phyloP scores from a whole-genome alignment of 2,888 invertebrate genomes.

The Carcina quercana region DNA sequence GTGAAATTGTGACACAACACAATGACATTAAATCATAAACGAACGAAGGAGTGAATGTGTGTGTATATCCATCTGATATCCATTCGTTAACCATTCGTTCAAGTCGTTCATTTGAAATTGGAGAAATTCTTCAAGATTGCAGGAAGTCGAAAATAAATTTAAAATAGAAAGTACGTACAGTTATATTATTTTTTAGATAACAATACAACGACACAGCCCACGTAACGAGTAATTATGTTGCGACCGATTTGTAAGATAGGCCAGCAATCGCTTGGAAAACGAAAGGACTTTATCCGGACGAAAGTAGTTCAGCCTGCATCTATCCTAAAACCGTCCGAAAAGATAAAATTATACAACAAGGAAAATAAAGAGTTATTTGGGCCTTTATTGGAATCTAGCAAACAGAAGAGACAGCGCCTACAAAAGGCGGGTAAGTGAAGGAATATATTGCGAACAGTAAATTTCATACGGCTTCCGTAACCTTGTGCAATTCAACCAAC shows the following conservation, averaged over 20 bases:
- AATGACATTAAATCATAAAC: no score
- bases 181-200: no score
- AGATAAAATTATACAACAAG: slow-evolving; percentile 58
- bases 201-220: no score
- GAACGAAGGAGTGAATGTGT: no score
- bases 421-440: slow-evolving; percentile 49
- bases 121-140: no score
- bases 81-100: no score
- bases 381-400: slow-evolving; percentile 60
- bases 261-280: slow-evolving; percentile 38
- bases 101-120: no score
- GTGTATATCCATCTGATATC: no score
- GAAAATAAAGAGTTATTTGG: slow-evolving; percentile 70
- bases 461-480: slow-evolving; percentile 31
- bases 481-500: slow-evolving; percentile 30
- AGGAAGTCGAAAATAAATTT: no score
- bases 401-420: slow-evolving; percentile 51
- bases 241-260: slow-evolving; percentile 44
- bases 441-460: slow-evolving; percentile 14
- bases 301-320: slow-evolving; percentile 59
- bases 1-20: no score
- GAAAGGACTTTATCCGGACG: slow-evolving; percentile 44
- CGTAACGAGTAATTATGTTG: no score
- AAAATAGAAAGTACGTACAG: no score
- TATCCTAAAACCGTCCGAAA: slow-evolving; percentile 57